These are phyloP conservation scores for Muscidifurax raptorellus DNA, from an alignment of 1,140 invertebrate species.

Conservation along the genomic window DNA sequence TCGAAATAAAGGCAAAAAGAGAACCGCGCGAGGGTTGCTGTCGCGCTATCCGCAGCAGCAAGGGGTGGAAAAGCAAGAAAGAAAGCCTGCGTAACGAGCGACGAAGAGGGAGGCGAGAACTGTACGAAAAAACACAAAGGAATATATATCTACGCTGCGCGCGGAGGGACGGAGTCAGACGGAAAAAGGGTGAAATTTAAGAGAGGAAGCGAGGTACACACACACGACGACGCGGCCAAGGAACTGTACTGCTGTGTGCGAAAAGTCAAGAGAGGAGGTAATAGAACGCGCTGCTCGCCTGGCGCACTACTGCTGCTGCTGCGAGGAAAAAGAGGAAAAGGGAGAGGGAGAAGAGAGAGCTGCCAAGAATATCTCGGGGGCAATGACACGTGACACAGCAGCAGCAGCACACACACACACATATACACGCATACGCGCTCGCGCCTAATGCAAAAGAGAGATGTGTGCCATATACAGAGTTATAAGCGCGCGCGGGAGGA, in stretches of 20 bases:
- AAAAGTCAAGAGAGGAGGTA: slow-evolving; percentile 6
- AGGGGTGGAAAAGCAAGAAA: background rate
- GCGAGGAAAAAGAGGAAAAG: slow-evolving; percentile 29
- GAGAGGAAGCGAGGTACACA: background rate
- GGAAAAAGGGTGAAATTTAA: slow-evolving; percentile 20
- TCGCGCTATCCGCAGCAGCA: background rate
- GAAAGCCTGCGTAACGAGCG: background rate
- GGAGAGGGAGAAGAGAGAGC: slow-evolving; percentile 43
- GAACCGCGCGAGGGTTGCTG: background rate
- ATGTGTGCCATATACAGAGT: slow-evolving; percentile 29
- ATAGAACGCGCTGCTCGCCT: slow-evolving; percentile 7
- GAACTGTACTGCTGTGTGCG: background rate
- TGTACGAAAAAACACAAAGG: background rate
- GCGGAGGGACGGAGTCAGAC: background rate
- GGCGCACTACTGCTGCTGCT: background rate
- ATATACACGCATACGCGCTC: background rate
- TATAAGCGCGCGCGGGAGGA: background rate
- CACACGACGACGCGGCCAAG: background rate
- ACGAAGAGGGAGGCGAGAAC: background rate
- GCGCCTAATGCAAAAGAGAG: slow-evolving; percentile 34
- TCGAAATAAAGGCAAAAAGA: background rate
- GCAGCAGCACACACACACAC: slow-evolving; percentile 21
- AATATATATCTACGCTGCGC: background rate
- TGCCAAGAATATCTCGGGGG: slow-evolving; percentile 55
- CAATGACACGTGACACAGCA: slow-evolving; percentile 52